Base-by-base conservation (phyloP, 2,113 vertebrate species). In the Athene noctua region DNA sequence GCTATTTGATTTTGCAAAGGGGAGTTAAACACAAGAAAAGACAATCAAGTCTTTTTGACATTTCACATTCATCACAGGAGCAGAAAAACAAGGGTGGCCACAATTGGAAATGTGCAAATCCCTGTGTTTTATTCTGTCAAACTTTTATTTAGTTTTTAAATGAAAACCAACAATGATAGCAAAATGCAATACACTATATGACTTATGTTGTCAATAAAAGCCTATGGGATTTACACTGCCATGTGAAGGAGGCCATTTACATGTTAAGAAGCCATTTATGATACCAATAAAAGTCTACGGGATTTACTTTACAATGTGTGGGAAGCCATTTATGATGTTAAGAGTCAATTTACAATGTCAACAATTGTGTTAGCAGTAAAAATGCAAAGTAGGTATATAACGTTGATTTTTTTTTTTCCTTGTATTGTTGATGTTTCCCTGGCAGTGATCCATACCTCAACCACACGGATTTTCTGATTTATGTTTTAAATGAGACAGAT, bases 201-300 rank as follows among this genome's bases (percentile, higher is more conserved):
- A 98, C 93, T 98, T 97, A 97, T 62, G 61, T 54, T 87, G 73
- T 63, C 78, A 96, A 80, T 95, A 97, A 89, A 96, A 96, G 74
- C 86, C 87, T 78, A 32, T 65, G 80, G 84, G 90, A 97, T 97
- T 97, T 97, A 89, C 91, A 80, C 34, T 92, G 59, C 66, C 30
- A 79, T 57, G 52, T 9, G 36, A 91, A 67, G 74, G 32, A 97
- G 36, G 49, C 84, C 71, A 96, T 98, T 98, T 98, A 96, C 96
- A 98, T 97, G 95, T 96, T 97, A 97, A 97, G 88, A 97, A 97
- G 71, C 81, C 93, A 90, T 98, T 98, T 98, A 97, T 94, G 94
- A 78, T 82, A 77, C 90, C 61, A 92, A 96, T 97, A 98, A 98
- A 98, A 98, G 88, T 91, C 90, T 66, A 85, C 17, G 2, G 88